A percentile compares a stretch with the other conserved stretches of the same genome.
phyloP scores from a whole-genome alignment of 2,888 invertebrate species.

The Patella ulyssiponensis region DNA sequence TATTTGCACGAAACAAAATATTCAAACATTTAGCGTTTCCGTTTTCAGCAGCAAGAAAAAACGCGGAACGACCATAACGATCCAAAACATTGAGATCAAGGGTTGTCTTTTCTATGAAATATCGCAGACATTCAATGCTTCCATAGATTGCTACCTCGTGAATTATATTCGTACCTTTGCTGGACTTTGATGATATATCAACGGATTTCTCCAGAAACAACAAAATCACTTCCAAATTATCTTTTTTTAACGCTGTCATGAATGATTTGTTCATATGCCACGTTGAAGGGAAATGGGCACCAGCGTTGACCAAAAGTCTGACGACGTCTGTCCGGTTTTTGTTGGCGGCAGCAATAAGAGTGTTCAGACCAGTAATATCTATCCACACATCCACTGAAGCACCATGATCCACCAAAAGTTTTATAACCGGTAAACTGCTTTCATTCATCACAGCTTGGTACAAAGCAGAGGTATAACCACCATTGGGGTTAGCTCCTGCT shows the following conservation, averaged over 20 bases:
- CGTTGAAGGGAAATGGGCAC: constrained; percentile 9
- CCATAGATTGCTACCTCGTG: constrained; percentile 17
- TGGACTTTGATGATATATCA: constrained; percentile 8
- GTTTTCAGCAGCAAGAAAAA: constrained; percentile 20
- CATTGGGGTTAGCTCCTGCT: constrained; percentile 23
- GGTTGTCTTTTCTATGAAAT: neutral
- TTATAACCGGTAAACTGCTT: constrained; percentile 10
- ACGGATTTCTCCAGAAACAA: constrained; percentile 12
- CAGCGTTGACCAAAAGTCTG: constrained; percentile 16
- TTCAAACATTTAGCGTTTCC: constrained; percentile 18
- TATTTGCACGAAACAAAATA: constrained; percentile 10
- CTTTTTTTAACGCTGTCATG: constrained; percentile 16
- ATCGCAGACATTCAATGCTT: neutral
- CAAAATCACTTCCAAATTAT: constrained; percentile 20
- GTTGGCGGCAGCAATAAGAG: constrained; percentile 15
- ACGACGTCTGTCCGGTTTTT: constrained; percentile 17
- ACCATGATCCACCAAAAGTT: constrained; percentile 14
- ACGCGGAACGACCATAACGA: constrained; percentile 17
- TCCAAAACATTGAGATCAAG: constrained; percentile 10
- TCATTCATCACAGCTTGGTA: constrained; percentile 23
- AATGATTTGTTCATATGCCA: constrained; percentile 21
- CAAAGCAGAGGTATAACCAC: constrained; percentile 22
- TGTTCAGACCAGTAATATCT: constrained; percentile 12
- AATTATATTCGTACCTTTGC: constrained; percentile 15
- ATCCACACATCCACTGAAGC: constrained; percentile 21